Evolutionary conservation across 2,113 vertebrate species (phyloP).

Genomic region (Neopipo cinnamomea): DNA sequence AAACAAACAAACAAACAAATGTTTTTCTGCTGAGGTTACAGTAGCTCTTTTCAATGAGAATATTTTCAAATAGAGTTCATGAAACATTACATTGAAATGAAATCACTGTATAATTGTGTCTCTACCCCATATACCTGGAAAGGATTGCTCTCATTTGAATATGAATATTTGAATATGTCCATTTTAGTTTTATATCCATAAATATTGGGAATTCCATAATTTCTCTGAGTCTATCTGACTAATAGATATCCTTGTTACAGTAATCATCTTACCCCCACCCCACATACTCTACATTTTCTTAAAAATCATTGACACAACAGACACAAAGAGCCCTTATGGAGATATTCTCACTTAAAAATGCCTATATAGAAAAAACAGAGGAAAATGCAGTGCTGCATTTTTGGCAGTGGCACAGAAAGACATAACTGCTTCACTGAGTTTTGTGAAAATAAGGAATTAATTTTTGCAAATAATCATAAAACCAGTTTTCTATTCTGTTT

Average conservation of each 20-base stretch:
- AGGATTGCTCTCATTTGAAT: accelerated
- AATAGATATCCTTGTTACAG: background rate
- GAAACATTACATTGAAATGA: background rate
- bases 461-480: slow-evolving; percentile 19
- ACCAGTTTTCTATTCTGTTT: slow-evolving; percentile 10
- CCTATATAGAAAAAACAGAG: background rate
- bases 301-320: background rate
- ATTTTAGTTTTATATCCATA: background rate
- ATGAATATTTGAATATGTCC: no score
- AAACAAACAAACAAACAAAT: background rate
- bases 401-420: background rate
- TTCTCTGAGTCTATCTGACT: background rate
- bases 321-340: background rate
- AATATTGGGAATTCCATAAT: background rate
- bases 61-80: background rate
- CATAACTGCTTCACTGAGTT: background rate
- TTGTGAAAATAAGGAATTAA: slow-evolving; percentile 9
- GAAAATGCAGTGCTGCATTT: slow-evolving; percentile 14
- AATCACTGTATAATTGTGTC: background rate
- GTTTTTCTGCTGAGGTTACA: background rate
- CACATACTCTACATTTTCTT: background rate
- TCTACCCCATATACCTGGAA: background rate
- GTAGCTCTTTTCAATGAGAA: background rate
- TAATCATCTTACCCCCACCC: background rate
- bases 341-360: background rate